Evolutionary conservation across 2,888 invertebrate genomes (phyloP), one percentile per base, ranked within the genome.

Genomic region (Macropis europaea): DNA sequence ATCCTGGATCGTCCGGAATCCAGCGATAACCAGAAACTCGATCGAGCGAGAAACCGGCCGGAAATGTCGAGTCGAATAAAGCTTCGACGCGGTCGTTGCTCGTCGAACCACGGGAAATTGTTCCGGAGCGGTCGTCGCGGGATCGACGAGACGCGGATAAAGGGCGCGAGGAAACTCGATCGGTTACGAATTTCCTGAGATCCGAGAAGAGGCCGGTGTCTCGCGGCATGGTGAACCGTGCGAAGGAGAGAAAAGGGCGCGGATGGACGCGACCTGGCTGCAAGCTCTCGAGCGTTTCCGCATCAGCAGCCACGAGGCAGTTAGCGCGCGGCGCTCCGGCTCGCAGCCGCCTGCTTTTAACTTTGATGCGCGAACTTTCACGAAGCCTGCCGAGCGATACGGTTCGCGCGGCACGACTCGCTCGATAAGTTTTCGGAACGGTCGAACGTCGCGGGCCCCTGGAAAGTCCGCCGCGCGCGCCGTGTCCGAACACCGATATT

Each of bases 251-350:
- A 7, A 13, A 40, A 47, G 26, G 13, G 19, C 28, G 17, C 22
- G n/a, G 64, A 36, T 45, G 19, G 26, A 57, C 45, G 50, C 43
- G 30, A 57, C 15, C 30, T 17, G 11, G 57, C 66, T 38, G 7
- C 17, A 56, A 48, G 54, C 66, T 63, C 30, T 47, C 68, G 56
- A 72, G 59, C 57, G 71, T 56, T 75, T 72, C 64, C 56, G 64
- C 73, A 76, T 76, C 66, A 48, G 60, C 47, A 22, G 32, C 30
- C 50, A 17, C 66, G 42, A 38, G 34, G 32, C 19, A 40, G 38
- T n/a, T 45, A 34, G 32, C n/a, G 24, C 9, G 43, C 17, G n/a
- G 26, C 17, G 3, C 43, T 26, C 28, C 30, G 30, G 40, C 28
- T 6, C 15, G 15, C 42, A 43, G 19, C 34, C 7, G 43, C 17